Percentiles rank a stretch among this genome's conserved stretches.
phyloP scores from a whole-genome alignment of 2,113 vertebrate genomes.

The Aegotheles bennettii region DNA sequence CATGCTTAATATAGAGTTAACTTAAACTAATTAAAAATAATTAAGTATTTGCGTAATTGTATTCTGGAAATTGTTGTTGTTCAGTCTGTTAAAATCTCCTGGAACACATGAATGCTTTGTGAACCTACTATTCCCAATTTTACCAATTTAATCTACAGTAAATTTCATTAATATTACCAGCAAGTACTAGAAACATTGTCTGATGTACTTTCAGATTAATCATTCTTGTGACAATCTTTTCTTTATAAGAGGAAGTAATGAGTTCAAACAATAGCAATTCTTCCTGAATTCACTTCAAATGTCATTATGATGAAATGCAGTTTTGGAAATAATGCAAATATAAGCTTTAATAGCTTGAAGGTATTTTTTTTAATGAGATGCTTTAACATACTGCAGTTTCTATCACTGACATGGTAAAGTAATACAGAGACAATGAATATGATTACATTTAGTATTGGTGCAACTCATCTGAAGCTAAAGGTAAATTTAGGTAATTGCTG shows the following conservation, averaged over 20 bases:
- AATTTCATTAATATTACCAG: conserved; percentile 44
- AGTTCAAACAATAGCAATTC: conserved; percentile 13
- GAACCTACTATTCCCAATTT: conserved; percentile 34
- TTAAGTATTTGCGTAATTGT: conserved; percentile 52
- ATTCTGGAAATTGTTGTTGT: conserved; percentile 23
- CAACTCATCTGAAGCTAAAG: not conserved
- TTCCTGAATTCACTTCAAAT: conserved; percentile 20
- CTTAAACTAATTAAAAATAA: conserved; percentile 40
- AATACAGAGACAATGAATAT: not conserved
- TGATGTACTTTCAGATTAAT: conserved; percentile 50
- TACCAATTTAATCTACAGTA: conserved; percentile 14
- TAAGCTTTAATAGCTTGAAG: conserved; percentile 32
- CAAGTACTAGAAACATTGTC: conserved; percentile 31
- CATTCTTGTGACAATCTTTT: conserved; percentile 14
- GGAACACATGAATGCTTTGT: conserved; percentile 7
- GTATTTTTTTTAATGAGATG: conserved; percentile 12
- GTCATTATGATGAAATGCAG: not conserved
- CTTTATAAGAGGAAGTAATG: not conserved
- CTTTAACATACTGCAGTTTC: not conserved
- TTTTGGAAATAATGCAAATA: conserved; percentile 19
- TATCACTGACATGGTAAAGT: not conserved
- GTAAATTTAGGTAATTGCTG: not conserved
- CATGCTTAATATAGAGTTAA: conserved; percentile 6
- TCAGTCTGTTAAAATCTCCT: conserved; percentile 39
- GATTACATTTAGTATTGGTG: not conserved